Evolutionary conservation across 2,113 vertebrate genomes (phyloP), one percentile per base, ranked within the genome.

Genomic region (Seriola quinqueradiata): DNA sequence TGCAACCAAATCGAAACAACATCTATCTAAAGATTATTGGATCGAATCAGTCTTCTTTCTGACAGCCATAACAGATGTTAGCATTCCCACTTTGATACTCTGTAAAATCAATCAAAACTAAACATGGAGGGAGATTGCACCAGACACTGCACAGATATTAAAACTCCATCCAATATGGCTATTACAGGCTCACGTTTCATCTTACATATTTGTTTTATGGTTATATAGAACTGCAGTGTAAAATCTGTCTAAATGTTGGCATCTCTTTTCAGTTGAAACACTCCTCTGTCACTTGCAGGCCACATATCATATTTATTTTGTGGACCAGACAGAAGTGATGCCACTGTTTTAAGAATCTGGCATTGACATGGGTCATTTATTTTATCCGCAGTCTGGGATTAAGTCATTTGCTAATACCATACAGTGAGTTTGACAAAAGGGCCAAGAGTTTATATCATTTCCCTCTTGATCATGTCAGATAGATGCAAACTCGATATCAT

Each of bases 21-120:
- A 82, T 78, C 28, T 21, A 69, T 79, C 71, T 34, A 55, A 75
- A 61, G 54, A 58, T 81, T 54, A 75, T 46, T 81, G 60, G 79
- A 63, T 81, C 34, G 82, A 71, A 82, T 71, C 25, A 5, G 25
- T 75, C 59, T 57, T 60, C 66, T 48, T 54, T 85, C 32, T 67
- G 50, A 74, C 75, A 75, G 23, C 79, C 70, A 64, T 85, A 91
- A 79, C 78, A 85, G 71, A 80, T 46, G 76, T 87, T 85, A 90
- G 78, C 80, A 83, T 83, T 93, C 57, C 58, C 76, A 60, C 59
- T 83, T 70, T 75, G 68, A 91, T 82, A 77, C 54, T 54, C 50
- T 82, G 52, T 81, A 73, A 86, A 77, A 80, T 69, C n/a, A 21
- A 42, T 70, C 54, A 71, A 46, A 54, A 36, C 23, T 50, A 32